Base-by-base conservation (phyloP, 2,888 invertebrate genomes). In the Pedicia rivosa region DNA sequence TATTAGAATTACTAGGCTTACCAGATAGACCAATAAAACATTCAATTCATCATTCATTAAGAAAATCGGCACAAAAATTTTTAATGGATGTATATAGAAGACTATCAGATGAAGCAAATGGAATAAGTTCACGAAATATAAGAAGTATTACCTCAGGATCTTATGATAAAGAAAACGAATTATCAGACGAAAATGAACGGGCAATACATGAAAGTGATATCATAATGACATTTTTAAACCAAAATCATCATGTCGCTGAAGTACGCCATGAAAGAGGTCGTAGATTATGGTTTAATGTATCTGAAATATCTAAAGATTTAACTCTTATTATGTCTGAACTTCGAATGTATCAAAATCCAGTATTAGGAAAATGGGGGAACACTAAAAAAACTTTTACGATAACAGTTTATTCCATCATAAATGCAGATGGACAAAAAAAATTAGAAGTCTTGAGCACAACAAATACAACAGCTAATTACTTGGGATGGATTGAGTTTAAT, bases 171-270 rank as follows among this genome's bases (percentile, higher is more conserved):
- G 76, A 57, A 24, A 59, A 58, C 45, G 53, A 79, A 48, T 71
- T 88, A 42, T 82, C 79, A 47, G 79, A 79, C 40, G 76, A 78
- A 46, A 87, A 87, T 59, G 74, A 80, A 51, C 72, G 73, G 44
- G 83, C 86, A 41, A 84, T 91, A 47, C 81, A 87, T 51, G 78
- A 88, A 56, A 90, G 90, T 57, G 92, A 94, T 67, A 78, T 87
- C 50, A 92, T 94, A 53, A 87, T 91, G 78, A 91, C 90, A 51
- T 91, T 94, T 63, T 75, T 86, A 47, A 87, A 86, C 56, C 80
- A 82, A 63, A 81, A 75, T 59, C 76, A 80, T 56, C 81, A 79
- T 51, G 68, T 81, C 31, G 72, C 77, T 25, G 75, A 75, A 35
- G 70, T 84, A 32, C 70, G 83, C 6, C 83, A 90, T 54, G 86